Evolutionary conservation across 2,113 vertebrate genomes (phyloP).

Genomic region (Tenebrosternarchus preto): DNA sequence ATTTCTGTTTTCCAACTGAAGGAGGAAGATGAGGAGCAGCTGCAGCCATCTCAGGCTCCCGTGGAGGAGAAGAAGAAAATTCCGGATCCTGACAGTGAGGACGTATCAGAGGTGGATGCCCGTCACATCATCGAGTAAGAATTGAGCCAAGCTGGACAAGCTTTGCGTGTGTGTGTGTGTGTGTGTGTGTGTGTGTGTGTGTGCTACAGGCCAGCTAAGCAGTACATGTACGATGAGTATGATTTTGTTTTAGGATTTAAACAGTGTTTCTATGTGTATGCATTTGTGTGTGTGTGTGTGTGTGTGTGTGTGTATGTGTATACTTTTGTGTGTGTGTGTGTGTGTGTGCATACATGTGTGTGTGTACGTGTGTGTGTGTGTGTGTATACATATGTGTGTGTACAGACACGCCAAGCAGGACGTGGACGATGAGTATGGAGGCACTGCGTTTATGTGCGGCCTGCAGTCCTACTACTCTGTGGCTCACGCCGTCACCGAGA

Average conservation of each 20-base stretch:
- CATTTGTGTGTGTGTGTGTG: background rate
- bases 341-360: background rate
- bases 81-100: constrained; percentile 88
- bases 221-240: constrained; percentile 94
- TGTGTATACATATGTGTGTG: background rate
- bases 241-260: constrained; percentile 41
- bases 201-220: constrained; percentile 83
- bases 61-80: constrained; percentile 94
- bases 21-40: constrained; percentile 80
- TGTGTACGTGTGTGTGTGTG: background rate
- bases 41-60: constrained; percentile 67
- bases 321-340: background rate
- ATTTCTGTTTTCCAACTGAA: constrained; percentile 67
- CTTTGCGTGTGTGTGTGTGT: background rate
- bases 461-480: constrained; percentile 95
- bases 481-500: constrained; percentile 92
- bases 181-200: background rate
- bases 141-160: background rate
- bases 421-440: constrained; percentile 91
- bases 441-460: constrained; percentile 78
- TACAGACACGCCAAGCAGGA: constrained; percentile 91
- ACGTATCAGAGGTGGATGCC: constrained; percentile 88
- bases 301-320: background rate
- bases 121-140: constrained; percentile 91
- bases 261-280: background rate